phyloP scores from a whole-genome alignment of 2,797 vertebrate genomes.

The Propithecus deckenii region DNA sequence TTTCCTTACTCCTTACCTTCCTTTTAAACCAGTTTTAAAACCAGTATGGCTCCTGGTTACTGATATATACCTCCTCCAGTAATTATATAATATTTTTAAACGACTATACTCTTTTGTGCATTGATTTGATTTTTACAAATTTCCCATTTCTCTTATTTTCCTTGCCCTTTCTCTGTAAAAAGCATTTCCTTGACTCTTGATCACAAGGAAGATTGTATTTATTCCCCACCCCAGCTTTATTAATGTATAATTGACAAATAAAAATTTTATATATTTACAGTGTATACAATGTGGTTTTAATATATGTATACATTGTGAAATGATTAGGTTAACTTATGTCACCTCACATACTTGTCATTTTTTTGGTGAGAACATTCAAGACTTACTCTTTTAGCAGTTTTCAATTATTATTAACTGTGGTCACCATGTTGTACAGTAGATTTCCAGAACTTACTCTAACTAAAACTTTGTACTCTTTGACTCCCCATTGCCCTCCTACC shows the following conservation, averaged over 20 bases:
- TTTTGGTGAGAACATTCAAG: neutral
- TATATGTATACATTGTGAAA: neutral
- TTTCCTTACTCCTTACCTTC: neutral
- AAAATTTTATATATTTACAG: too few species aligned
- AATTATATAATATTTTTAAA: constrained; percentile 23
- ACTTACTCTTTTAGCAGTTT: neutral
- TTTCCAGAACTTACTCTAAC: too few species aligned
- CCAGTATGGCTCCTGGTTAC: neutral
- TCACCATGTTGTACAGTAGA: too few species aligned
- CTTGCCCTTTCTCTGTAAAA: neutral
- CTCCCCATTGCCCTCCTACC: too few species aligned
- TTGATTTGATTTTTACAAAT: neutral
- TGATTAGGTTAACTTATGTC: neutral
- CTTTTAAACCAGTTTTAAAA: neutral
- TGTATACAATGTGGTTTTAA: too few species aligned
- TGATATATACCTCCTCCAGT: neutral
- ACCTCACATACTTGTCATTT: neutral
- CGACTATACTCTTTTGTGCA: neutral
- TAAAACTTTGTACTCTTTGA: too few species aligned
- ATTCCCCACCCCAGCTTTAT: neutral
- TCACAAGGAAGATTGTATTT: neutral
- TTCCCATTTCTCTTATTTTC: neutral
- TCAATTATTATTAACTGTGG: too few species aligned
- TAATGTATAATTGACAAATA: neutral
- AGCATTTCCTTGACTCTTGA: neutral